These are phyloP conservation scores for Petaurus breviceps DNA, from an alignment of 2,113 vertebrate genomes.

Conservation along the genomic window DNA sequence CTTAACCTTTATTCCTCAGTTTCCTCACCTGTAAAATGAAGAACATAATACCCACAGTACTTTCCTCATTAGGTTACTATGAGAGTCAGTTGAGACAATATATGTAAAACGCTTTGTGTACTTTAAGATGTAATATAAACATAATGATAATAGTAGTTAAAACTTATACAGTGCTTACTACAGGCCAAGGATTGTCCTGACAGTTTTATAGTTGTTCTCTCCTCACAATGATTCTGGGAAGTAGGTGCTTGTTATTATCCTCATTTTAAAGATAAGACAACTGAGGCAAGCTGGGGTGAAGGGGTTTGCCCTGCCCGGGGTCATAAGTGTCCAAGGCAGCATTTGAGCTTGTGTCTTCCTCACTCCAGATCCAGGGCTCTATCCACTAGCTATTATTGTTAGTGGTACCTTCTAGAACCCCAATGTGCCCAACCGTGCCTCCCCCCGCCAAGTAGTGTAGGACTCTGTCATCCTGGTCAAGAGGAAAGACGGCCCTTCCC, in stretches of 20 bases:
- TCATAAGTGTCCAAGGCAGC: neutral
- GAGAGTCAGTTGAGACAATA: neutral
- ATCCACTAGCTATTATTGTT: neutral
- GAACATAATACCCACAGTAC: neutral
- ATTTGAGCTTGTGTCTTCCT: neutral
- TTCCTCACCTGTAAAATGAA: neutral
- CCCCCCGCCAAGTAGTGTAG: neutral
- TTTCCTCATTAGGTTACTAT: neutral
- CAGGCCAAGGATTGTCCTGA: neutral
- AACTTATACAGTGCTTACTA: neutral
- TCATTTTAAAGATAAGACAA: neutral
- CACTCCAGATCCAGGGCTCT: neutral
- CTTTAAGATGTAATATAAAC: neutral
- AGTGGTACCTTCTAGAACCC: neutral
- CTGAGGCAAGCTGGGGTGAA: neutral
- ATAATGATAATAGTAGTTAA: neutral
- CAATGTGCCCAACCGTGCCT: too few species aligned
- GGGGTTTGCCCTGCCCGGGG: neutral
- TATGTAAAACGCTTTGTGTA: neutral
- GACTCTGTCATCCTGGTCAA: neutral
- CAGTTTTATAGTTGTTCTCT: neutral
- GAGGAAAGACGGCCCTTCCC: neutral
- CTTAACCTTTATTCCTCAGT: neutral
- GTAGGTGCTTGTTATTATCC: neutral
- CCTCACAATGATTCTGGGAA: neutral